These are phyloP conservation scores for Hapalemur alaotrensis DNA, from an alignment of 2,797 vertebrate genomes.

Conservation along the genomic window DNA sequence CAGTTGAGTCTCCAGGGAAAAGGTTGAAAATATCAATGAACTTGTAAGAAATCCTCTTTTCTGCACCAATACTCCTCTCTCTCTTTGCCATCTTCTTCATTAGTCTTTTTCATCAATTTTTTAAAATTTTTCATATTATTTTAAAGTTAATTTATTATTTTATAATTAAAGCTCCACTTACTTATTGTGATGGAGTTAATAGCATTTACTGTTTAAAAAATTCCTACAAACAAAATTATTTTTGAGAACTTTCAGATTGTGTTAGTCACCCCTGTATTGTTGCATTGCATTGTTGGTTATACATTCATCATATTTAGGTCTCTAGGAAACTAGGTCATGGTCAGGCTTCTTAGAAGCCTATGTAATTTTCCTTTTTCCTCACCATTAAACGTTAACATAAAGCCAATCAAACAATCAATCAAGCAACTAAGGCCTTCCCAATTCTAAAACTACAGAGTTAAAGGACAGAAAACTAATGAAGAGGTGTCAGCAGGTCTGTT, in stretches of 20 bases:
- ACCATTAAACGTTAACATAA: slow-evolving; percentile 6
- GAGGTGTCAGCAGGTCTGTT: background rate
- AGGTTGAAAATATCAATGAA: background rate
- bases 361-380: too few species aligned
- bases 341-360: background rate
- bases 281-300: background rate
- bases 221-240: background rate
- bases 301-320: background rate
- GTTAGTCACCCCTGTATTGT: background rate
- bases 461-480: background rate
- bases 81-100: background rate
- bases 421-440: background rate
- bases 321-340: background rate
- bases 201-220: background rate
- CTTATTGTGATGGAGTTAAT: background rate
- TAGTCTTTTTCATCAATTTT: background rate
- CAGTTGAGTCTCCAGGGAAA: background rate
- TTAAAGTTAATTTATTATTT: background rate
- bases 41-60: background rate
- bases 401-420: background rate
- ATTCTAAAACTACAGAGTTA: background rate
- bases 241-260: background rate
- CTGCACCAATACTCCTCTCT: background rate
- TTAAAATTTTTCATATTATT: background rate
- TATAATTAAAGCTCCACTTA: background rate